Percentiles rank a stretch among this genome's conserved stretches.
phyloP scores from a whole-genome alignment of 2,888 invertebrate species.

The Stenodema calcarata region DNA sequence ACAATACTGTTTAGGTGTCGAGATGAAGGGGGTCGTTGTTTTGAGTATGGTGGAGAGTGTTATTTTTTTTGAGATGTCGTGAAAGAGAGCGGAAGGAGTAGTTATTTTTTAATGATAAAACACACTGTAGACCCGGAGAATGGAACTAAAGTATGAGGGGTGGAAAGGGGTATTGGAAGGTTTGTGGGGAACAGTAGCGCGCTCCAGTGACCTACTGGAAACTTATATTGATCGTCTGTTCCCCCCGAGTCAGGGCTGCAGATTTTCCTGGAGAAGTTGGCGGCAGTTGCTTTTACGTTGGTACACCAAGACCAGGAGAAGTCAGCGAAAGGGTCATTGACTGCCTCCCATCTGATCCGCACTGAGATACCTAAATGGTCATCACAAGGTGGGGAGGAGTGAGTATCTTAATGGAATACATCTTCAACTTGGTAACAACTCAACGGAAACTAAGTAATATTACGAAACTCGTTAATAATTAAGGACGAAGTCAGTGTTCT shows the following conservation, averaged over 20 bases:
- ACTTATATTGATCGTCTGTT: constrained; percentile 12
- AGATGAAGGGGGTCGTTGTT: not conserved
- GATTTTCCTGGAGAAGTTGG: not conserved
- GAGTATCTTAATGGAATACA: no score
- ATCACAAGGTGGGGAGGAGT: no score
- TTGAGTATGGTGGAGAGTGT: not conserved
- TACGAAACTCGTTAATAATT: not conserved
- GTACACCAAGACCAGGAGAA: not conserved
- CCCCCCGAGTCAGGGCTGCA: not conserved
- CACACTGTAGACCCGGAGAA: not conserved
- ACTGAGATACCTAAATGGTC: no score
- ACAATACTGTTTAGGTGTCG: constrained; percentile 16
- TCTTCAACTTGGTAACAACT: not conserved
- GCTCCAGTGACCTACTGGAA: constrained; percentile 34
- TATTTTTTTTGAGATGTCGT: not conserved
- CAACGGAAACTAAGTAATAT: not conserved
- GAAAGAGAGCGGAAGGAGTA: not conserved
- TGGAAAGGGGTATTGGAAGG: not conserved
- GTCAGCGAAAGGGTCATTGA: not conserved
- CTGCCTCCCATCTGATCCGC: not conserved
- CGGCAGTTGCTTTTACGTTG: not conserved
- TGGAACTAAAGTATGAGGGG: not conserved
- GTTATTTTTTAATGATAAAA: constrained; percentile 1
- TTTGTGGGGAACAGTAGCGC: constrained; percentile 10
- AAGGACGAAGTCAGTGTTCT: no score